phyloP scores from a whole-genome alignment of 2,113 vertebrate species.

The Protobothrops mucrosquamatus region DNA sequence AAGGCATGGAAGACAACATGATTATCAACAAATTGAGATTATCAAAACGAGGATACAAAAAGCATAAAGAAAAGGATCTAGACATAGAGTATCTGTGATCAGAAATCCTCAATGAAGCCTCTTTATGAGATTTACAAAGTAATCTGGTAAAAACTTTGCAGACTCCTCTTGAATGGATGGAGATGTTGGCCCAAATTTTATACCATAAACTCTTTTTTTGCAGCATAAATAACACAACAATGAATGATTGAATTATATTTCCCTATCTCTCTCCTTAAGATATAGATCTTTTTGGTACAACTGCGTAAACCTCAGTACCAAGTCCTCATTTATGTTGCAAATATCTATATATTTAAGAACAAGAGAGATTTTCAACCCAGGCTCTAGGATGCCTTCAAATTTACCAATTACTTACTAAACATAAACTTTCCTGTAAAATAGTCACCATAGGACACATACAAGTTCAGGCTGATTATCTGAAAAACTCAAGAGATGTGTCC shows the following conservation, averaged over 20 bases:
- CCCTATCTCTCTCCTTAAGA: neutral
- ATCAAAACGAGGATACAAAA: neutral
- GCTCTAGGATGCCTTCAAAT: neutral
- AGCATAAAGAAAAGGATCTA: neutral
- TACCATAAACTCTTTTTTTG: neutral
- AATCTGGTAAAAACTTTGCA: neutral
- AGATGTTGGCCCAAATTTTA: neutral
- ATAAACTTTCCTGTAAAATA: neutral
- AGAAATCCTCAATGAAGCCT: neutral
- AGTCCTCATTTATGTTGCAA: neutral
- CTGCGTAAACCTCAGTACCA: neutral
- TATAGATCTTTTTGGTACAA: neutral
- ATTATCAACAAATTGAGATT: neutral
- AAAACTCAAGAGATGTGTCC: neutral
- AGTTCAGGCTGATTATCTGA: neutral
- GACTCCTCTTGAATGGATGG: neutral
- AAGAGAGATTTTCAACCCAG: neutral
- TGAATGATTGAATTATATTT: neutral
- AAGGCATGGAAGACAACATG: neutral
- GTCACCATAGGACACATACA: neutral
- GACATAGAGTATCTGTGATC: neutral
- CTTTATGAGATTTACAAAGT: neutral
- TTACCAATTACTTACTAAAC: neutral
- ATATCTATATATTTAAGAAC: neutral
- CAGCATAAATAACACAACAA: neutral